Evolutionary conservation across 30 jellyfish, hydroid and myxozoan species (phyloP), one percentile per base, ranked within the genome.

Genomic region (Phacellophora camtschatica): DNA sequence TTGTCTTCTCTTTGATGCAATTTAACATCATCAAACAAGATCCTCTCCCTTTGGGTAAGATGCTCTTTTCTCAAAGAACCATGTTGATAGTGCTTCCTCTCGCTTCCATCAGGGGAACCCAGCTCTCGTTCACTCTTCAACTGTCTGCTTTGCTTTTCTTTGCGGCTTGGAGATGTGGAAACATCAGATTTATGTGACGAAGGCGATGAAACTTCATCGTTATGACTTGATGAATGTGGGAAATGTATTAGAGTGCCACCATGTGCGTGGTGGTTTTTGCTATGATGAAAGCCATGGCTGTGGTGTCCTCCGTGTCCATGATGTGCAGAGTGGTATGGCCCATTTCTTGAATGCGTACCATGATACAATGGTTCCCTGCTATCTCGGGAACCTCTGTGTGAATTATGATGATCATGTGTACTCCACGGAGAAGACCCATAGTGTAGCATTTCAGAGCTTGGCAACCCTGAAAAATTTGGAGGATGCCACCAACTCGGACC

Each of bases 241-340:
- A 87, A 87, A 37, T 87, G 96, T 46, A 87, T 87, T 31, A 87
- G 88, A 3, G 96, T 75, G 66, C 89, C 50, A 15, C 89, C 80
- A 36, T 76, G 92, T 0, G 48, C 68, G 20, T 72, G 85, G 62
- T 49, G 59, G 34, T 78, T 42, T 69, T 81, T 66, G 5, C 78
- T 63, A 29, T 33, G 86, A 22, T 82, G 86, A 75, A 20, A 65
- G 22, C 85, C 35, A 67, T 81, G 93, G 8, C 77, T 62, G 8
- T 59, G 74, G 13, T 74, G 42, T 13, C 20, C 50, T 39, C 82
- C 67, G 45, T 73, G 84, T 9, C 68, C 41, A 55, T 50, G 74
- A 24, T 53, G 65, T 6, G 86, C 27, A 2, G 86, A 32, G 43
- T 57, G 66, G 39, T 65, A 43, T 48, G 82, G 82, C 29, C 91